phyloP scores from a whole-genome alignment of 53 echinoderm and acorn worm species.

The Arbacia lixula region DNA sequence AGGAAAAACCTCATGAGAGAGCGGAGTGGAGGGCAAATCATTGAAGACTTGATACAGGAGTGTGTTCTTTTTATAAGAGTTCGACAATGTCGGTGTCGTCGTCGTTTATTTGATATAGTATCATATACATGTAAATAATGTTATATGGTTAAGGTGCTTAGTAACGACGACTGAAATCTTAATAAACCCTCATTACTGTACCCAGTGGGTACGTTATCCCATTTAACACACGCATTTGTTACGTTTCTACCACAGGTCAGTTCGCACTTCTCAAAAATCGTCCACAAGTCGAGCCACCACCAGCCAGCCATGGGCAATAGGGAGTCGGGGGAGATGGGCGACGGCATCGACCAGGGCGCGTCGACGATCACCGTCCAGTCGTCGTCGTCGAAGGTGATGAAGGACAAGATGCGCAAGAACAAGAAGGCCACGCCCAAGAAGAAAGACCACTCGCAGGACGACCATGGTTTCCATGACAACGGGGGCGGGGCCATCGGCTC shows the following conservation, averaged over 20 bases:
- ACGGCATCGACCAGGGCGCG: constrained; percentile 37
- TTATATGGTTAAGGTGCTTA: too few species aligned
- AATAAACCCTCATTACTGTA: too few species aligned
- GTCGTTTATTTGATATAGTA: too few species aligned
- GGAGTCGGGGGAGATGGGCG: constrained; percentile 42
- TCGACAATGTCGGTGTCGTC: too few species aligned
- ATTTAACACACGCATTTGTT: not conserved
- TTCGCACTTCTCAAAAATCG: constrained; percentile 44
- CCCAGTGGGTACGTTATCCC: too few species aligned
- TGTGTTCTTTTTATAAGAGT: too few species aligned
- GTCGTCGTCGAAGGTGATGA: constrained; percentile 46
- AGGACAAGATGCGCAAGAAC: constrained; percentile 52
- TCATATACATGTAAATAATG: too few species aligned
- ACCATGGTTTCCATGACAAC: constrained; percentile 57
- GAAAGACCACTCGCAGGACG: constrained; percentile 41
- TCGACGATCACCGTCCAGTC: constrained; percentile 51
- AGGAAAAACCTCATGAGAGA: too few species aligned
- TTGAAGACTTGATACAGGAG: too few species aligned
- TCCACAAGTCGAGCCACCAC: constrained; percentile 31
- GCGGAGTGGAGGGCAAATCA: too few species aligned
- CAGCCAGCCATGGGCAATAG: constrained; percentile 23
- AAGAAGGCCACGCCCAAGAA: constrained; percentile 53
- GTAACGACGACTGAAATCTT: too few species aligned
- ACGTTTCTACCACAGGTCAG: constrained; percentile 1
- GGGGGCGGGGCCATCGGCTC: constrained; percentile 48